Evolutionary conservation across 2,888 invertebrate species (phyloP), one percentile per base, ranked within the genome.

Genomic region (Rosalia funebris): DNA sequence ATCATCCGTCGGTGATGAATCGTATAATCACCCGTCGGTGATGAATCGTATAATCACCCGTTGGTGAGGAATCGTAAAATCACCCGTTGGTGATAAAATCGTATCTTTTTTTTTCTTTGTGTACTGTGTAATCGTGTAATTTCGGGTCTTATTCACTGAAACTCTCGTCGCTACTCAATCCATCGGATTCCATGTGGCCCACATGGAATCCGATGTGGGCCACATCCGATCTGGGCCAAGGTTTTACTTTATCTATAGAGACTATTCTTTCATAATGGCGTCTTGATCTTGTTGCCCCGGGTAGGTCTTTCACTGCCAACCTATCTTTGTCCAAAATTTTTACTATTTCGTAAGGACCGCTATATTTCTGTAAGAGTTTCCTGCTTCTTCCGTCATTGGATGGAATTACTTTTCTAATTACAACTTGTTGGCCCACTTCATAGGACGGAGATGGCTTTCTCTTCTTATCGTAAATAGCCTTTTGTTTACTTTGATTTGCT

Each of bases 301-400:
- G 34, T 11, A 34, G 34, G 10, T 34, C 34, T 3, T 34, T 34
- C 10, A 34, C 5, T 11, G 10, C 34, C 10, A n/a, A 34, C 2
- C 34, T 7, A 34, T 34, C 34, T n/a, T 34, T 34, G 11, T 34
- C 34, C 2, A 31, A 16, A 39, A 12, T 12, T 4, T 41, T 54
- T 54, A 42, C 37, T 42, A 11, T 15, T 19, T 16, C 41, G 37
- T 11, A 36, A 48, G 36, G 36, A 16, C 37, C 32, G 25, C 54
- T 42, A 31, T 17, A 19, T 16, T 10, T 11, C 16, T 7, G 34
- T n/a, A n/a, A 7, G 2, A 34, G 11, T 34, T 34, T 34, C 10
- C 34, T 34, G 11, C 34, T 34, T 11, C 10, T n/a, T n/a, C n/a
- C n/a, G n/a, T 34, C 34, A 34, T 34, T 34, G 2, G 5, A 34